phyloP scores from a whole-genome alignment of 1,140 invertebrate genomes.

The Pachypeltis micranthus region DNA sequence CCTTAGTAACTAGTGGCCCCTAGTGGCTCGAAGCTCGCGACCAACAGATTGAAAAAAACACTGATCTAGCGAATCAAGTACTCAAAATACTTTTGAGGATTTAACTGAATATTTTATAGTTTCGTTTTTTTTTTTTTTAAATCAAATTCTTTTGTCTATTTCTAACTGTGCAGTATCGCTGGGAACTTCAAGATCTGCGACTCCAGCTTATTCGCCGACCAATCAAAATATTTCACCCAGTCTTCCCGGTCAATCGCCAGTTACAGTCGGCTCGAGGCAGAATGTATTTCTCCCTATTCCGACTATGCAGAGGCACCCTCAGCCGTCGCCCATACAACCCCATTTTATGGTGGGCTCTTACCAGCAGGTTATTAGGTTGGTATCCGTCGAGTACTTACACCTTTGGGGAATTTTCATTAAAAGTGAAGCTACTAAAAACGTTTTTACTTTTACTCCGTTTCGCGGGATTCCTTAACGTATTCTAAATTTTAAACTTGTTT shows the following conservation, averaged over 20 bases:
- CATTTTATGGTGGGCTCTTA: constrained; percentile 30
- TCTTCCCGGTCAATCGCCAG: constrained; percentile 49
- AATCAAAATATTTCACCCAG: constrained; percentile 46
- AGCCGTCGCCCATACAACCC: constrained; percentile 37
- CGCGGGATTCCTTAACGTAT: no score
- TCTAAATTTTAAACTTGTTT: no score
- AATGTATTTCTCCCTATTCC: constrained; percentile 81
- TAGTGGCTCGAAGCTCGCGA: no score
- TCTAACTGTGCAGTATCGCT: constrained; percentile 79
- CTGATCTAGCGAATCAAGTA: no score
- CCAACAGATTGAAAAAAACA: no score
- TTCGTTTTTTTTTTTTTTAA: constrained; percentile 10
- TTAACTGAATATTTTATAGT: no score
- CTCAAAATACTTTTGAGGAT: no score
- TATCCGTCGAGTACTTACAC: no score
- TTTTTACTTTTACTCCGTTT: no score
- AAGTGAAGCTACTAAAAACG: no score
- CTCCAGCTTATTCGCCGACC: constrained; percentile 72
- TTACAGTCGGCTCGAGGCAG: constrained; percentile 46
- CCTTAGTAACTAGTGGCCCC: no score
- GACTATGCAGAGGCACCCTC: constrained; percentile 39
- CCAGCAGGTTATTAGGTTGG: constrained; percentile 45
- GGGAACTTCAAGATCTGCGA: constrained; percentile 79
- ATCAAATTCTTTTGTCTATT: constrained; percentile 29
- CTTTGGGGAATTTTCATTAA: constrained; percentile 21